Conservation (phyloP, 2,797 vertebrate genomes). For the Scyliorhinus canicula region DNA sequence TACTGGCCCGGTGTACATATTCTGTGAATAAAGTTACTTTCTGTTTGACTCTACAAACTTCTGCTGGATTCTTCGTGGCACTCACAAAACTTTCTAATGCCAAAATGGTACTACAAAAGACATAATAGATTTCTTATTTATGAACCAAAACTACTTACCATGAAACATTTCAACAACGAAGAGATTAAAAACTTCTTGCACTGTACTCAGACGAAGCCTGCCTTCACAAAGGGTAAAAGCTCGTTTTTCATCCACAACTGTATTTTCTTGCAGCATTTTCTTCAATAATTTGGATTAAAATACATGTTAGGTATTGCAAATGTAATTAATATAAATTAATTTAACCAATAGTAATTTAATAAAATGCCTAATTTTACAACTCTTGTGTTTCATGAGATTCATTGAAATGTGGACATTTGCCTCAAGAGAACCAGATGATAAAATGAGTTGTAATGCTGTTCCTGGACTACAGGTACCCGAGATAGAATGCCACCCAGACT, state of each 20-base stretch:
- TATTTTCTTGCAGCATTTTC: conserved; percentile 54
- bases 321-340: conserved; percentile 10
- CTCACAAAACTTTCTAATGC: too few species aligned
- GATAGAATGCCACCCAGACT: background rate
- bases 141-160: conserved; percentile 58
- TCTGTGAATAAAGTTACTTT: too few species aligned
- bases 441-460: background rate
- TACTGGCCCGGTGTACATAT: too few species aligned
- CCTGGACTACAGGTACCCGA: too few species aligned
- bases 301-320: background rate
- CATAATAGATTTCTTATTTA: background rate
- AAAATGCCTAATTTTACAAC: background rate
- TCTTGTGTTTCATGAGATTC: background rate
- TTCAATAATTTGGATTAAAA: conserved; percentile 11
- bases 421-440: background rate
- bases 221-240: conserved; percentile 77
- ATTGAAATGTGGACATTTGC: background rate
- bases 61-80: too few species aligned
- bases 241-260: conserved; percentile 59
- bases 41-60: too few species aligned
- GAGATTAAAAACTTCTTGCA: conserved; percentile 79
- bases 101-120: background rate
- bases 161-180: conserved; percentile 82
- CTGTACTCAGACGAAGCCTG: conserved; percentile 65
- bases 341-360: background rate